Evolutionary conservation across 2,888 invertebrate genomes (phyloP).

Genomic region (Lithophane socia): DNA sequence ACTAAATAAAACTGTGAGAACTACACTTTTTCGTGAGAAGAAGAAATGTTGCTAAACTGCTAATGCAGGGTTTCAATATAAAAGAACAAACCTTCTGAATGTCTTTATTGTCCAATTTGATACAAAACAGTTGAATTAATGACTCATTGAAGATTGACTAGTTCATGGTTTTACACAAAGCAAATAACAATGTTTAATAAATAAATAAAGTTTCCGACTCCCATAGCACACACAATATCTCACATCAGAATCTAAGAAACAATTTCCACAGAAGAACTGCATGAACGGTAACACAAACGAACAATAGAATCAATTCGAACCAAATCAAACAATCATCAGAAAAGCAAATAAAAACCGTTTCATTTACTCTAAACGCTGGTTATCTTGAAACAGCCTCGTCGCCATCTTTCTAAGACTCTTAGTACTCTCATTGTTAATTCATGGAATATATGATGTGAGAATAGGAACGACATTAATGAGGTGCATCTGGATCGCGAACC

Average conservation of each 20-base stretch:
- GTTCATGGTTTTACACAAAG: neutral
- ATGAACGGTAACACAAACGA: conserved; percentile 28
- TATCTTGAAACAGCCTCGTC: conserved; percentile 34
- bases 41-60: neutral
- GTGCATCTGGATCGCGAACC: conserved; percentile 47
- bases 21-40: too few species aligned
- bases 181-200: neutral
- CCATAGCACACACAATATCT: conserved; percentile 4
- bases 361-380: conserved; percentile 39
- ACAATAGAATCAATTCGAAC: conserved; percentile 46
- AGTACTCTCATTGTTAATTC: conserved; percentile 49
- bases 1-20: too few species aligned
- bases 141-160: neutral
- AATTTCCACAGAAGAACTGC: conserved; percentile 16
- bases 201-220: neutral
- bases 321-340: conserved; percentile 14
- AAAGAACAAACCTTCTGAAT: neutral
- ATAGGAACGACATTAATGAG: conserved; percentile 58
- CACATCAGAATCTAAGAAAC: conserved; percentile 31
- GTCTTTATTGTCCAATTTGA: neutral
- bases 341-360: conserved; percentile 49
- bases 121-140: neutral
- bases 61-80: neutral
- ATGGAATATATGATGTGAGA: conserved; percentile 68
- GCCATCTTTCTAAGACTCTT: conserved; percentile 11